Conservation (phyloP, 1,140 invertebrate genomes). For the Lepidurus arcticus region DNA sequence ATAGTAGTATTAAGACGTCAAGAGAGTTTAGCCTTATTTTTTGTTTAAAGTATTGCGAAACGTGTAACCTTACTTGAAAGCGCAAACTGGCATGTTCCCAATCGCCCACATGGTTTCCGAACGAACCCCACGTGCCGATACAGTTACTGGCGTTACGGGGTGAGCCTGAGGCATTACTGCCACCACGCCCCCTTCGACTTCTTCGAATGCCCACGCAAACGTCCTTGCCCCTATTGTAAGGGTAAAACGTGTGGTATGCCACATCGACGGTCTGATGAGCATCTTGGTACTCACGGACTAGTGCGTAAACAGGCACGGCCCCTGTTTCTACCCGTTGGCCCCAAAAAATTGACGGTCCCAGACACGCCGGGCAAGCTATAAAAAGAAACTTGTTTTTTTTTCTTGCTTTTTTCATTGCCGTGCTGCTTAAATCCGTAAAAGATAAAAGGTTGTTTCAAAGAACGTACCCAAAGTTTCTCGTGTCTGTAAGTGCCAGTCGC, state of each 20-base stretch:
- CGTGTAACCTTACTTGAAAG: conserved; percentile 24
- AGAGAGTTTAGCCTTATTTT: too few relatives aligned
- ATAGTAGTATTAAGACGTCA: too few relatives aligned
- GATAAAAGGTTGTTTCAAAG: background rate
- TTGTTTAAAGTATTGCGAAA: background rate
- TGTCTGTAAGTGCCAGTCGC: conserved; percentile 33
- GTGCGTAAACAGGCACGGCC: conserved; percentile 36
- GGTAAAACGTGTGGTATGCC: conserved; percentile 37
- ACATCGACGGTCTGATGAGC: conserved; percentile 36
- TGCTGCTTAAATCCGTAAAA: background rate
- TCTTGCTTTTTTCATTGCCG: background rate
- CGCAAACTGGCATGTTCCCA: conserved; percentile 31
- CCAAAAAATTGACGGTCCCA: conserved; percentile 31
- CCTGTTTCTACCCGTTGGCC: conserved; percentile 33
- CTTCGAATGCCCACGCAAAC: conserved; percentile 35
- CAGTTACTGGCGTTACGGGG: conserved; percentile 23
- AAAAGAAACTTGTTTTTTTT: background rate
- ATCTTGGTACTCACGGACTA: conserved; percentile 36
- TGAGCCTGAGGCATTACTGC: background rate
- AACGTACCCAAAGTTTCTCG: conserved; percentile 32
- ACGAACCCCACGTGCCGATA: conserved; percentile 26
- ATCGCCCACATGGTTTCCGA: conserved; percentile 33
- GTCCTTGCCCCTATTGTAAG: conserved; percentile 38
- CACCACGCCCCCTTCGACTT: conserved; percentile 1
- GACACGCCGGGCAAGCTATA: conserved; percentile 31